phyloP scores from a whole-genome alignment of 1,140 invertebrate species.

The Melipona quadrifasciata region DNA sequence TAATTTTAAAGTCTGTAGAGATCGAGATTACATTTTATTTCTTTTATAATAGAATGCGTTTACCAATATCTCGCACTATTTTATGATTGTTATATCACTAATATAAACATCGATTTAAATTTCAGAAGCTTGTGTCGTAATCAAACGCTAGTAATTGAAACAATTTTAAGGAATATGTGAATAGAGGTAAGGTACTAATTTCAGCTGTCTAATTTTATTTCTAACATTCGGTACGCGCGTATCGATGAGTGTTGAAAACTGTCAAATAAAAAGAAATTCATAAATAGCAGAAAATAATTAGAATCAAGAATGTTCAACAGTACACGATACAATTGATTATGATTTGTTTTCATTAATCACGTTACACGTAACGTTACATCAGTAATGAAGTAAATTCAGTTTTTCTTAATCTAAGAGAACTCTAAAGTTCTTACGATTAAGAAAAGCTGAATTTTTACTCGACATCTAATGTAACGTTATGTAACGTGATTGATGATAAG shows the following conservation, averaged over 20 bases:
- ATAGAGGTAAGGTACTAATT: conserved; percentile 35
- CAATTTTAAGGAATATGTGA: conserved; percentile 23
- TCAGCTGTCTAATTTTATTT: conserved; percentile 48
- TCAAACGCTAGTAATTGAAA: conserved; percentile 36
- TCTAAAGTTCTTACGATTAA: too few species aligned
- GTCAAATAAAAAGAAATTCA: conserved; percentile 44
- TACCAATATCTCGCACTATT: conserved; percentile 32
- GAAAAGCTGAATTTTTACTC: too few species aligned
- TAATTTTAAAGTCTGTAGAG: conserved; percentile 21
- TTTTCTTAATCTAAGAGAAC: conserved; percentile 35
- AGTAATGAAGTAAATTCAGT: conserved; percentile 45
- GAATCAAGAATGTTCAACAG: conserved; percentile 34
- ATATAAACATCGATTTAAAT: conserved; percentile 16
- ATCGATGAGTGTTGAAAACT: conserved; percentile 26
- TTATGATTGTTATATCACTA: conserved; percentile 5
- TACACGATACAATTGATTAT: conserved; percentile 50
- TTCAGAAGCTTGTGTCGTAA: neutral
- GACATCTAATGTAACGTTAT: too few species aligned
- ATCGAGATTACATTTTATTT: conserved; percentile 27
- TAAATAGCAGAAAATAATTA: conserved; percentile 42
- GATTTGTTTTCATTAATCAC: conserved; percentile 28
- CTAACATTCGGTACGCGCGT: conserved; percentile 39
- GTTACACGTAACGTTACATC: conserved; percentile 36
- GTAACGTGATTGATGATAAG: conserved; percentile 54
- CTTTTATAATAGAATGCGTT: conserved; percentile 13